A percentile compares a stretch with the other conserved stretches of the same genome.
Evolutionary conservation across 1,140 invertebrate genomes (phyloP).

Genomic region (Araneus ventricosus): DNA sequence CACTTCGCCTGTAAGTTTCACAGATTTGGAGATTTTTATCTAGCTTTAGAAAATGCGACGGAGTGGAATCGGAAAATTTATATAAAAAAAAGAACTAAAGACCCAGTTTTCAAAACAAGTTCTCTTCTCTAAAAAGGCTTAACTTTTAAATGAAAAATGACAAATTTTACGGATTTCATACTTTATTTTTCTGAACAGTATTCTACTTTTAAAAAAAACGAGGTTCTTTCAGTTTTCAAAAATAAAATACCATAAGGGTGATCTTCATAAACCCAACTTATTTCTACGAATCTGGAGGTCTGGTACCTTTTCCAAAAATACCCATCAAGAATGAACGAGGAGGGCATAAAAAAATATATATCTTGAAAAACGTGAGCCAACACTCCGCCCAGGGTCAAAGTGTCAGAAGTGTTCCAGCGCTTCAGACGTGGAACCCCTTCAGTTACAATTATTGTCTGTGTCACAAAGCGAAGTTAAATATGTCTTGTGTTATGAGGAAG

Average conservation of each 20-base stretch:
- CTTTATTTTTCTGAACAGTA: no score
- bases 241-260: not conserved
- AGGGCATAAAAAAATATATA: not conserved
- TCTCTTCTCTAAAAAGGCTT: no score
- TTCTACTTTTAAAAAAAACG: not conserved
- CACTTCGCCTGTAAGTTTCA: no score
- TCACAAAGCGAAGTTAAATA: conserved; percentile 18
- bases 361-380: not conserved
- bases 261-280: not conserved
- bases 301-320: conserved; percentile 13
- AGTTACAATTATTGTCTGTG: conserved; percentile 18
- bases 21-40: no score
- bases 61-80: no score
- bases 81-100: no score
- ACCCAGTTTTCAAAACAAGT: no score
- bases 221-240: no score
- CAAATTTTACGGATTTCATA: no score
- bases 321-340: not conserved
- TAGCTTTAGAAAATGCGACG: no score
- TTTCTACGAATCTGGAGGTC: not conserved
- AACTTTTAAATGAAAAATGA: no score
- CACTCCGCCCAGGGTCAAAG: conserved; percentile 13
- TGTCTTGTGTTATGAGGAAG: conserved; percentile 21
- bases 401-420: not conserved
- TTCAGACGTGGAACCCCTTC: conserved; percentile 1